Evolutionary conservation across 1,140 invertebrate species (phyloP).

Genomic region (Drosophila ambigua): DNA sequence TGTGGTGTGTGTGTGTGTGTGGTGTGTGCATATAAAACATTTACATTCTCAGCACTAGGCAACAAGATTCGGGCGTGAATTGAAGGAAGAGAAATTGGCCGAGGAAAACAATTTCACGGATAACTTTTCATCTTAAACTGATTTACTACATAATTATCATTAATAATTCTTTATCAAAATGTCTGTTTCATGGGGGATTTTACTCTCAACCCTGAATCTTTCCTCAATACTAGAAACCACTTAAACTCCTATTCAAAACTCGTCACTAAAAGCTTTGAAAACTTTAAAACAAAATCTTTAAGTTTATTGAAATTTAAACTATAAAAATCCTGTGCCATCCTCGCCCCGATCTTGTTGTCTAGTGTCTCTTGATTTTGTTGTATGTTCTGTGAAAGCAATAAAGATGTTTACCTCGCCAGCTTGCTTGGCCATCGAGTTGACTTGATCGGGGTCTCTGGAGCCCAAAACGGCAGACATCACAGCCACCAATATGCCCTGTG

Average conservation of each 20-base stretch:
- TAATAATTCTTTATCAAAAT: too few relatives aligned
- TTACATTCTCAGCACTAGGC: constrained; percentile 59
- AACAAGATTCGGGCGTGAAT: constrained; percentile 41
- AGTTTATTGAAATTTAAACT: too few relatives aligned
- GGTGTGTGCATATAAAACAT: constrained; percentile 48
- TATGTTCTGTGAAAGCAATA: constrained; percentile 56
- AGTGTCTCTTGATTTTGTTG: constrained; percentile 11
- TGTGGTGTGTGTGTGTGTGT: constrained; percentile 36
- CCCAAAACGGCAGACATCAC: constrained; percentile 94
- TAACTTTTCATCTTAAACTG: too few relatives aligned
- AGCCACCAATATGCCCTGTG: constrained; percentile 93
- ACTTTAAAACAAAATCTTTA: too few relatives aligned
- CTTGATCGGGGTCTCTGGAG: constrained; percentile 94
- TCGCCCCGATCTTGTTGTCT: constrained; percentile 51
- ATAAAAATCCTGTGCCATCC: too few relatives aligned
- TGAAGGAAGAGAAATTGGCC: too few relatives aligned
- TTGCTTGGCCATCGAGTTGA: constrained; percentile 95
- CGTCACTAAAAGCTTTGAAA: too few relatives aligned
- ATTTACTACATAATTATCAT: too few relatives aligned
- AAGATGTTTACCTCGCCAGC: constrained; percentile 91
- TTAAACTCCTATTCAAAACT: background rate
- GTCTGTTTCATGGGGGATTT: too few relatives aligned
- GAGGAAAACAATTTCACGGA: too few relatives aligned
- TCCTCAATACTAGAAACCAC: background rate
- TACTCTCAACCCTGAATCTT: background rate